phyloP scores from a whole-genome alignment of 2,888 invertebrate species.

The Drosophila hamatofila region DNA sequence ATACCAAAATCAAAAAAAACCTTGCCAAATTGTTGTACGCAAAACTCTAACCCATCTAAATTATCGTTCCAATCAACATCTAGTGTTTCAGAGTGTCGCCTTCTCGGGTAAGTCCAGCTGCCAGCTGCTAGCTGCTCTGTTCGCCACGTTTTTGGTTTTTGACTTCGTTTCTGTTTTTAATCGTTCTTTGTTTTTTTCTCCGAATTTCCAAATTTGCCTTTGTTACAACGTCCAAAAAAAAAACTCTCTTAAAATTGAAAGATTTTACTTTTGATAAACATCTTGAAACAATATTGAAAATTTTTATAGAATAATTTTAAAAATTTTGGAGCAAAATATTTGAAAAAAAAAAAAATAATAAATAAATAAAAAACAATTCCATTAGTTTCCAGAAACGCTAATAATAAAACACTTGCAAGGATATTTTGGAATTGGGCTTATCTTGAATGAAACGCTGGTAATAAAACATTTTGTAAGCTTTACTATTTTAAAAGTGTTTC shows the following conservation, averaged over 20 bases:
- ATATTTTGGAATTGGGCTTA: neutral
- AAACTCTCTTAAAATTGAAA: no score
- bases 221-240: no score
- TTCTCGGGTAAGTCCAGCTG: constrained; percentile 93
- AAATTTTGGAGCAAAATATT: no score
- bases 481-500: neutral
- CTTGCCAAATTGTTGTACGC: constrained; percentile 83
- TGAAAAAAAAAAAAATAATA: neutral
- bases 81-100: constrained; percentile 98
- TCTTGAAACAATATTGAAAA: no score
- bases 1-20: constrained; percentile 31
- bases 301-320: no score
- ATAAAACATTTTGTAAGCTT: neutral
- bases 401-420: neutral
- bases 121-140: constrained; percentile 16
- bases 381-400: neutral
- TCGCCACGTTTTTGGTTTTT: constrained; percentile 15
- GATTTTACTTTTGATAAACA: no score
- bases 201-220: neutral
- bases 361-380: neutral
- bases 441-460: neutral
- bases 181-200: constrained; percentile 1
- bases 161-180: neutral
- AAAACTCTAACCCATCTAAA: constrained; percentile 85
- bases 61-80: constrained; percentile 84